Conservation (phyloP, 92 coral and sea anemone genomes). For the Porites evermanni region DNA sequence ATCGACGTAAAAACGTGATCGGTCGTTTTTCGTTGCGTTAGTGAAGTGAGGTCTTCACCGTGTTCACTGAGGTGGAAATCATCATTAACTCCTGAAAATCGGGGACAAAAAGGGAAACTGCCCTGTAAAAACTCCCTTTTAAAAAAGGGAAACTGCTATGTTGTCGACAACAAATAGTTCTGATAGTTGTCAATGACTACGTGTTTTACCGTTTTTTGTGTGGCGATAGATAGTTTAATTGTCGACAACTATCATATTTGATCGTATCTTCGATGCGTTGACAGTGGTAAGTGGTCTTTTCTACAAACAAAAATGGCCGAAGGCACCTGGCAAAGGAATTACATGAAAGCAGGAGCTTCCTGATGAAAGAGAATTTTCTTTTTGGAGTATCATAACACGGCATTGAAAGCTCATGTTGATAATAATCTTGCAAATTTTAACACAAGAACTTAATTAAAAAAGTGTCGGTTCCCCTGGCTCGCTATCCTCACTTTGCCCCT, state of each 20-base stretch:
- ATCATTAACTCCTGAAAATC: too few relatives aligned
- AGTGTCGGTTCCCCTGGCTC: too few relatives aligned
- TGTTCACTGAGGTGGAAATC: too few relatives aligned
- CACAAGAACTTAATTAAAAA: not conserved
- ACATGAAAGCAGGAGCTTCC: not conserved
- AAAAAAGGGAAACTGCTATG: slow-evolving; percentile 11
- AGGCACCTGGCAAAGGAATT: slow-evolving; percentile 7
- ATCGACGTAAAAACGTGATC: too few relatives aligned
- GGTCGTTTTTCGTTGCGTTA: too few relatives aligned
- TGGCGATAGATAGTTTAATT: slow-evolving; percentile 24
- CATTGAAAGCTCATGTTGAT: not conserved
- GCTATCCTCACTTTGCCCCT: too few relatives aligned
- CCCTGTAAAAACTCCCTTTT: too few relatives aligned
- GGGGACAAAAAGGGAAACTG: too few relatives aligned
- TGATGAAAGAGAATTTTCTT: slow-evolving; percentile 10
- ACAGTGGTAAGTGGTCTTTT: slow-evolving; percentile 30
- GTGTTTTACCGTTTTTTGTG: not conserved
- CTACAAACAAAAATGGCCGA: slow-evolving; percentile 25
- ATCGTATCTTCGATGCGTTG: slow-evolving; percentile 24
- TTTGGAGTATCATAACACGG: slow-evolving; percentile 15
- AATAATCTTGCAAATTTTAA: slow-evolving; percentile 4
- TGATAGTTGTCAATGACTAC: slow-evolving; percentile 28
- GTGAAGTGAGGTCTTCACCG: too few relatives aligned
- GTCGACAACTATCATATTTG: slow-evolving; percentile 34
- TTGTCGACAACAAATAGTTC: slow-evolving; percentile 27